A percentile compares a stretch with the other conserved stretches of the same genome.
Conservation (phyloP, 2,888 invertebrate species). For the Leptodirus hochenwartii region DNA sequence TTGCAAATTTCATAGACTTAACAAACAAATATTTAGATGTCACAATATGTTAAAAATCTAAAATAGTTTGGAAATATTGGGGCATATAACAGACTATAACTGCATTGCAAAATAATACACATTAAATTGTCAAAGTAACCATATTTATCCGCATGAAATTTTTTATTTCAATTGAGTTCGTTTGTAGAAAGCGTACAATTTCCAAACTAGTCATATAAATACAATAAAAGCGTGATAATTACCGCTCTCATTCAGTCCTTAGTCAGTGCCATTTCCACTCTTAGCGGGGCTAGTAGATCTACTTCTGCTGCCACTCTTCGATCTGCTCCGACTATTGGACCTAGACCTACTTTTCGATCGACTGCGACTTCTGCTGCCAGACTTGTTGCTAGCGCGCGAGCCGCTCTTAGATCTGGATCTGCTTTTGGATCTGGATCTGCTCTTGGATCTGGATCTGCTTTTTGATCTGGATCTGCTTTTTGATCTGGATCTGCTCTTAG, state of each 20-base stretch:
- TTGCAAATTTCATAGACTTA: too few species aligned
- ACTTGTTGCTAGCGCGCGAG: conserved; percentile 15
- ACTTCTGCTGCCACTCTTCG: conserved; percentile 17
- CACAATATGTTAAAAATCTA: too few species aligned
- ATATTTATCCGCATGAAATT: too few species aligned
- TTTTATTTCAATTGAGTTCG: too few species aligned
- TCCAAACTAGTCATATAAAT: background rate
- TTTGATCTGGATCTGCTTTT: conserved; percentile 24
- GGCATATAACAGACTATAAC: too few species aligned
- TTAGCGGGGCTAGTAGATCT: conserved; percentile 7
- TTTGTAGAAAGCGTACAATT: conserved; percentile 2
- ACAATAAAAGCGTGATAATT: background rate
- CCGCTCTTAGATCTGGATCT: conserved; percentile 22
- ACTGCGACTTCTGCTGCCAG: conserved; percentile 13
- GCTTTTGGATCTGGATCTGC: conserved; percentile 21
- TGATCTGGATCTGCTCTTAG: conserved; percentile 20
- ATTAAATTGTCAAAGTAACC: too few species aligned
- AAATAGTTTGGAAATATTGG: too few species aligned
- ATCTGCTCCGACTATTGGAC: conserved; percentile 12
- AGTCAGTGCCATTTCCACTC: conserved; percentile 9
- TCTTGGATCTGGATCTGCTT: conserved; percentile 21
- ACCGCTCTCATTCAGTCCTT: too few species aligned
- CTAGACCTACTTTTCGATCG: conserved; percentile 9
- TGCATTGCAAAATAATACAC: too few species aligned
- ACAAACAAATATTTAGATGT: too few species aligned